Evolutionary conservation across 2,888 invertebrate genomes (phyloP), one percentile per base, ranked within the genome.

Genomic region (Sinotaia quadrata): DNA sequence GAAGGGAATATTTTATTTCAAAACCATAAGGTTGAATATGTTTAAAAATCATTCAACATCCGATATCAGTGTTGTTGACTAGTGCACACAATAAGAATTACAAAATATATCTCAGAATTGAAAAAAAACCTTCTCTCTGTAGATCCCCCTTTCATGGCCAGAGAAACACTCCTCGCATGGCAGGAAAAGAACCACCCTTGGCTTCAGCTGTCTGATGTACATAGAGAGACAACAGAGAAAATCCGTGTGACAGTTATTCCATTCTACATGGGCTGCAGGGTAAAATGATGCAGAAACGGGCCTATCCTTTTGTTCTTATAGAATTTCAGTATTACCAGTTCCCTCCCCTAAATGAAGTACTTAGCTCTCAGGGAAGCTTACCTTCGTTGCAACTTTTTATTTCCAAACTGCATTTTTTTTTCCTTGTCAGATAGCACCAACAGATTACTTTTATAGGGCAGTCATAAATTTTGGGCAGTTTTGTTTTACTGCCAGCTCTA

Each of bases 181-280:
- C 97, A 97, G 88, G 95, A 97, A 83, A 96, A 97, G 87, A 97
- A 98, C 89, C 96, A 97, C 87, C 96, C 97, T 0, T 98, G 97
- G 97, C 88, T 98, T 49, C 97, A 98, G 86, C 89, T 98, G 70
- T 96, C 97, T 37, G 97, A 97, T 89, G 98, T 98, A 10, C 97
- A 98, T 87, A 94, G 95, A 82, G 97, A 98, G 90, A 97, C 97
- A 0, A 98, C 98, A 0, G 97, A 99, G 89, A 93, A 94, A 86
- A 93, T 98, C 75, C 91, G 98, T 59, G 95, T 99, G 44, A 99
- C 98, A 15, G 98, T 98, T 67, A 98, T 97, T 88, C 99, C 99
- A 0, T 98, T 98, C 90, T 98, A 85, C 75, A 85, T 88, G 76
- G 87, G 87, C 15, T 83, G 82, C 54, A 72, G 84, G 79, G 85